Conservation (phyloP, 2,797 vertebrate species). For the Hapalemur alaotrensis region DNA sequence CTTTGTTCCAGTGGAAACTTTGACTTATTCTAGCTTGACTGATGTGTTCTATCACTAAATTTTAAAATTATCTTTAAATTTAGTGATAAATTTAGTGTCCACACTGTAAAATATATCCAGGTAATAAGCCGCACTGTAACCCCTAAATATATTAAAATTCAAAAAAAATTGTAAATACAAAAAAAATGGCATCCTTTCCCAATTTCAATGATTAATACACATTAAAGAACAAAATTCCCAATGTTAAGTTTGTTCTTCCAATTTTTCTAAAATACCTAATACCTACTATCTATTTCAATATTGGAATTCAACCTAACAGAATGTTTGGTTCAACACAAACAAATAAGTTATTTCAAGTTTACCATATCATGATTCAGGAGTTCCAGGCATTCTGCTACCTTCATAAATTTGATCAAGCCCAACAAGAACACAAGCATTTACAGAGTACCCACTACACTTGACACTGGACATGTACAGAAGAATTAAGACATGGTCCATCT, state of each 20-base stretch:
- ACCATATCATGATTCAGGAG: slow-evolving; percentile 6
- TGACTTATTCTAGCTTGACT: not conserved
- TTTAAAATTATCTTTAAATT: not conserved
- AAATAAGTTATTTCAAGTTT: slow-evolving; percentile 49
- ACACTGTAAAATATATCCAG: not conserved
- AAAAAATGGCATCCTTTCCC: not conserved
- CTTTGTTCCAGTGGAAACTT: not conserved
- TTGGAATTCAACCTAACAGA: not conserved
- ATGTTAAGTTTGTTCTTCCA: not conserved
- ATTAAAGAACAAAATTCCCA: slow-evolving; percentile 36
- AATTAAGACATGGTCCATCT: not conserved
- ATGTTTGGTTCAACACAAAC: slow-evolving; percentile 10
- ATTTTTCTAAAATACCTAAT: slow-evolving; percentile 30
- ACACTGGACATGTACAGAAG: not conserved
- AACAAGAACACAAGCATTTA: slow-evolving; percentile 25
- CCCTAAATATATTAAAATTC: not conserved
- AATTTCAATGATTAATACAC: not conserved
- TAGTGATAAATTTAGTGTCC: not conserved
- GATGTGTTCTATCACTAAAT: not conserved
- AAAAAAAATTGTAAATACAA: not conserved
- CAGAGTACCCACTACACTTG: not conserved
- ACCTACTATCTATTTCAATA: not conserved
- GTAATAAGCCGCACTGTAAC: not conserved
- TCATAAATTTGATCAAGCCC: not conserved
- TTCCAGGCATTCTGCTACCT: slow-evolving; percentile 1